Evolutionary conservation across 1,140 invertebrate species (phyloP).

Genomic region (Meloidogyne chitwoodi): DNA sequence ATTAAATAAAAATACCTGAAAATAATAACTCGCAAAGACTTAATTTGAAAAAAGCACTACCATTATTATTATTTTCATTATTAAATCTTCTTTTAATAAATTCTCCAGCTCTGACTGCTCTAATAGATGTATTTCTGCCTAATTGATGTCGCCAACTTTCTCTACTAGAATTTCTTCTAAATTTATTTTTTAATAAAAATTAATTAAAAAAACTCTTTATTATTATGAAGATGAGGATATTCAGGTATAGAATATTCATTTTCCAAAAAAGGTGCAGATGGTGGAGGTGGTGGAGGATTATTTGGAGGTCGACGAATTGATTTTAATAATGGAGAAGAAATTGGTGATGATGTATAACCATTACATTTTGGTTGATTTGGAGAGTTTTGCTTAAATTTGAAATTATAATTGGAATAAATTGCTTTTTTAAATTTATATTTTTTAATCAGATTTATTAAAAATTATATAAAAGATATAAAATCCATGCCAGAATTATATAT

Average conservation of each 20-base stretch:
- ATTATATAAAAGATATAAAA: no score
- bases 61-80: neutral
- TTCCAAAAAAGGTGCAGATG: neutral
- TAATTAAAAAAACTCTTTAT: neutral
- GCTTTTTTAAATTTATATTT: neutral
- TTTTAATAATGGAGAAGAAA: neutral
- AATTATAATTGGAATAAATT: neutral
- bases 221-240: neutral
- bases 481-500: no score
- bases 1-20: neutral
- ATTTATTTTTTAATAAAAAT: neutral
- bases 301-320: neutral
- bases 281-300: neutral
- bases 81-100: neutral
- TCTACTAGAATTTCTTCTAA: neutral
- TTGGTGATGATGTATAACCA: neutral
- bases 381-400: slow-evolving; percentile 1
- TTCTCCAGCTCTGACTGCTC: neutral
- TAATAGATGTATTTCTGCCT: neutral
- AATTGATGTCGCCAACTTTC: neutral
- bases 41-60: neutral
- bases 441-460: no score
- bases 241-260: neutral
- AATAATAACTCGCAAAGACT: slow-evolving; percentile 5
- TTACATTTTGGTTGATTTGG: neutral